Percentiles rank a stretch among this genome's conserved stretches.
These are phyloP conservation scores for Sebastes trivittatus DNA, from an alignment of 2,797 vertebrate genomes.

Conservation along the genomic window DNA sequence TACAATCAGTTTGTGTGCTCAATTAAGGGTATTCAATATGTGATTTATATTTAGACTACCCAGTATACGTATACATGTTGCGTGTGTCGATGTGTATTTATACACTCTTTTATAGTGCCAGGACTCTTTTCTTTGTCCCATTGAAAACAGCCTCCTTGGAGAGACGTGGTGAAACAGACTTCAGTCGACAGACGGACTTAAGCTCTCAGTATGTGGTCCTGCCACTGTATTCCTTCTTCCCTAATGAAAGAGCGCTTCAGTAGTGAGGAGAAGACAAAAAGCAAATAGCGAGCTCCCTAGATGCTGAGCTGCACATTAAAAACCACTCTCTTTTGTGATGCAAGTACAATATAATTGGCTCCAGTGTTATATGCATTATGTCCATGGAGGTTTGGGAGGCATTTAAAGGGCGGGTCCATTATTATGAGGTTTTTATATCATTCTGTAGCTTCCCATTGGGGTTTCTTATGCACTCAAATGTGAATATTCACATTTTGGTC, in stretches of 20 bases:
- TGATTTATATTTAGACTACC: neutral
- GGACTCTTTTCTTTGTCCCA: neutral
- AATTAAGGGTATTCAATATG: neutral
- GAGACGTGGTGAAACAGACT: constrained; percentile 43
- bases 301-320: constrained; percentile 29
- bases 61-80: neutral
- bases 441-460: too few species aligned
- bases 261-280: constrained; percentile 22
- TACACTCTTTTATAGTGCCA: neutral
- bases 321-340: constrained; percentile 22
- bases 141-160: constrained; percentile 24
- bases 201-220: constrained; percentile 58
- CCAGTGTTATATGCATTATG: constrained; percentile 3
- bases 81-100: neutral
- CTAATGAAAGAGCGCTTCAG: constrained; percentile 42
- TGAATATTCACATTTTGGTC: neutral
- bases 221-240: constrained; percentile 25
- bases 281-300: constrained; percentile 30
- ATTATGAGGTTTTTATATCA: neutral
- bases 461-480: neutral
- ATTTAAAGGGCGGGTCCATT: constrained; percentile 9
- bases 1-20: neutral
- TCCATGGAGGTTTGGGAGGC: neutral
- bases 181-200: constrained; percentile 43
- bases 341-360: constrained; percentile 31